These are phyloP conservation scores for Heptranchias perlo DNA, from an alignment of 2,113 vertebrate species.

Conservation along the genomic window DNA sequence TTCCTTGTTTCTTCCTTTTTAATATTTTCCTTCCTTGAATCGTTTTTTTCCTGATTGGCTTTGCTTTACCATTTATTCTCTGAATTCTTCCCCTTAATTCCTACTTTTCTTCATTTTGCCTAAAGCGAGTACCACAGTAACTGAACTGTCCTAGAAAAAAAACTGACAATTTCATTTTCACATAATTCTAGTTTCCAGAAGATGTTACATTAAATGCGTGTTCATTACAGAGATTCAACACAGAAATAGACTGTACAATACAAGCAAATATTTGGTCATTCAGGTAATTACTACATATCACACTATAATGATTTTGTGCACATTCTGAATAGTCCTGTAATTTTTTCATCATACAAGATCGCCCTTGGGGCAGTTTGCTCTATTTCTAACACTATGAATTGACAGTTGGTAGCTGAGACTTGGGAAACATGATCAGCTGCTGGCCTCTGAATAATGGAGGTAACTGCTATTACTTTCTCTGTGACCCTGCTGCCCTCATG, in stretches of 20 bases:
- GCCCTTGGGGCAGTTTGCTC: neutral
- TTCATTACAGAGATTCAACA: neutral
- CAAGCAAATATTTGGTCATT: neutral
- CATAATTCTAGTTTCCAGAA: neutral
- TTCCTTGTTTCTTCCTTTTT: neutral
- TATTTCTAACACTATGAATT: neutral
- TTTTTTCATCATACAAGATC: conserved; percentile 17
- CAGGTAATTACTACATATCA: neutral
- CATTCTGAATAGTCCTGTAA: neutral
- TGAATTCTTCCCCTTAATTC: neutral
- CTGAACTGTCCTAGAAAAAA: neutral
- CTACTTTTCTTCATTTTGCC: neutral
- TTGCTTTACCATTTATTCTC: neutral
- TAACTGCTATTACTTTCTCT: neutral
- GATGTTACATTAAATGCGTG: neutral
- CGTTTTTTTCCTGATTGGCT: neutral
- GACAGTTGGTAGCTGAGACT: neutral
- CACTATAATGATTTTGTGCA: neutral
- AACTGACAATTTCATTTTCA: neutral
- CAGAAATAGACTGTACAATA: neutral
- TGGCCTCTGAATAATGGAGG: conserved; percentile 11
- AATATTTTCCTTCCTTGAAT: neutral
- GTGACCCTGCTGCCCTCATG: conserved; percentile 30
- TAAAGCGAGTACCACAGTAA: neutral
- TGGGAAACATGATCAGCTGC: neutral